These are phyloP conservation scores for Misgurnus mizolepis DNA, from an alignment of 2,113 vertebrate species.

Conservation along the genomic window DNA sequence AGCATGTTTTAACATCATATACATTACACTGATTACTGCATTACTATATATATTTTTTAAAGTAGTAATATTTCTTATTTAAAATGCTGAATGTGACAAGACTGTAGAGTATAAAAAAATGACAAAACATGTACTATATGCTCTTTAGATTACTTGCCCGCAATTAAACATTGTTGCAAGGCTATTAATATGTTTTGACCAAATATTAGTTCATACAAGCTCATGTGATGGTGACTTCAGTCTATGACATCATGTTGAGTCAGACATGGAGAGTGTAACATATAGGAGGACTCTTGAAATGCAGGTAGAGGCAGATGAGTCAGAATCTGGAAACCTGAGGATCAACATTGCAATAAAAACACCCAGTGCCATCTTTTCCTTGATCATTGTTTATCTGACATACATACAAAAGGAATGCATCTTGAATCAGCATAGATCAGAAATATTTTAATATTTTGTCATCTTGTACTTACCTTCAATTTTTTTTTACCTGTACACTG, in stretches of 20 bases:
- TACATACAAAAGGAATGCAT: background rate
- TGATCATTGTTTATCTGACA: background rate
- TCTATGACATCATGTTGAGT: conserved; percentile 34
- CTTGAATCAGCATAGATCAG: background rate
- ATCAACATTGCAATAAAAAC: conserved; percentile 24
- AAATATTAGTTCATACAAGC: background rate
- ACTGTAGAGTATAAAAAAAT: too few relatives aligned
- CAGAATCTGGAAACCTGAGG: conserved; percentile 8
- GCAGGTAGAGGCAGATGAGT: conserved; percentile 35
- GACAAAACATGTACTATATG: background rate
- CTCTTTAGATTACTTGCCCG: background rate
- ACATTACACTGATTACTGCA: background rate
- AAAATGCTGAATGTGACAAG: background rate
- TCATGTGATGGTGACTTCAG: conserved; percentile 16
- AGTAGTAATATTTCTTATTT: background rate
- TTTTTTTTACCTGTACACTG: background rate
- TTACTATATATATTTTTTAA: too few relatives aligned
- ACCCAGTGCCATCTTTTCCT: background rate
- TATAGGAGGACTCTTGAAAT: conserved; percentile 12
- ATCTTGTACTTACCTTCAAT: background rate
- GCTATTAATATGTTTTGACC: background rate
- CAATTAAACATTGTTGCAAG: background rate
- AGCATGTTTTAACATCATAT: background rate
- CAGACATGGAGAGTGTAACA: conserved; percentile 27
- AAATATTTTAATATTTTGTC: background rate